phyloP scores from a whole-genome alignment of 2,113 vertebrate genomes.

The Edolisoma coerulescens region DNA sequence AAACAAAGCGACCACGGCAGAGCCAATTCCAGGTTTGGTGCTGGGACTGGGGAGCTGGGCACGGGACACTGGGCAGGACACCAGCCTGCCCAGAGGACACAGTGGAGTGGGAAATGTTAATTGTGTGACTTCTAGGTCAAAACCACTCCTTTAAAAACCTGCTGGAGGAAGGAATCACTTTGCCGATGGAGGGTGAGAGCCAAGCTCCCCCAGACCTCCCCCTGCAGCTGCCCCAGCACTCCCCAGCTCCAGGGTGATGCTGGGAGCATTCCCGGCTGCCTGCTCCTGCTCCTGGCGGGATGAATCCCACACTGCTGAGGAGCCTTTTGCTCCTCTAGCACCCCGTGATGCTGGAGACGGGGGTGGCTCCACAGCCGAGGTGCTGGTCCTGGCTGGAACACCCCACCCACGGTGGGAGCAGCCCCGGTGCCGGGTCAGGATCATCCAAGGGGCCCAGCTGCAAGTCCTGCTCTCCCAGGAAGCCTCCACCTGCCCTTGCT shows the following conservation, averaged over 20 bases:
- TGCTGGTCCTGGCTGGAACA: background rate
- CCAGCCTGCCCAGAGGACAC: rapidly evolving
- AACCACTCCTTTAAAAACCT: background rate
- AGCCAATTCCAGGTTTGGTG: background rate
- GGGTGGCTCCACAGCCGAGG: background rate
- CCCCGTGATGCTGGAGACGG: rapidly evolving
- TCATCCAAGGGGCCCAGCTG: background rate
- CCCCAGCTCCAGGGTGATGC: rapidly evolving
- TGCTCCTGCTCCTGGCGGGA: rapidly evolving
- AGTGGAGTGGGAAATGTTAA: background rate
- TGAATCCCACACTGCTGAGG: rapidly evolving
- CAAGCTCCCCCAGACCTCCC: too few species aligned
- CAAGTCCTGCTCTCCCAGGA: background rate
- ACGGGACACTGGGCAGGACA: background rate
- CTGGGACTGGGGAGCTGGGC: background rate
- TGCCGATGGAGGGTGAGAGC: rapidly evolving
- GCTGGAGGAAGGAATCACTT: background rate
- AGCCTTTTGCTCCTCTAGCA: background rate
- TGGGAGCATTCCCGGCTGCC: background rate
- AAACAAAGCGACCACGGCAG: rapidly evolving
- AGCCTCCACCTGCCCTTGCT: background rate
- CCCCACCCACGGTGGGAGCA: rapidly evolving
- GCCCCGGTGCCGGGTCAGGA: rapidly evolving
- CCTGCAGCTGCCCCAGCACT: rapidly evolving
- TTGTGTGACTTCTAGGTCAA: background rate